Evolutionary conservation across 2,888 invertebrate species (phyloP).

Genomic region (Chrysolina haemoptera): DNA sequence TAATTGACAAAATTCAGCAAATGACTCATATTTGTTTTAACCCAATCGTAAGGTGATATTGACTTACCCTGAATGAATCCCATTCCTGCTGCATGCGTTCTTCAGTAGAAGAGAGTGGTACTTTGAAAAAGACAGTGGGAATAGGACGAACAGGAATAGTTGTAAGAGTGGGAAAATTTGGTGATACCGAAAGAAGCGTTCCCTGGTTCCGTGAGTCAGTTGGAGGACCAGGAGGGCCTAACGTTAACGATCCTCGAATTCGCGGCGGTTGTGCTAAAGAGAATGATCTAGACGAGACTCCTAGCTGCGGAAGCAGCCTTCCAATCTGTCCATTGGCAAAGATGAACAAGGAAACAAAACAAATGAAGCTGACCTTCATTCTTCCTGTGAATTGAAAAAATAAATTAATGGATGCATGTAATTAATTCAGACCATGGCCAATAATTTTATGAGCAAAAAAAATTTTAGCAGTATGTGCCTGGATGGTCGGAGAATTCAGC

Average conservation of each 20-base stretch:
- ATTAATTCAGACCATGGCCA: too few relatives aligned
- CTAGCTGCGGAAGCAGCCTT: not conserved
- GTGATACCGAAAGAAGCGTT: not conserved
- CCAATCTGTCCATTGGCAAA: not conserved
- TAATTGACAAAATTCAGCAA: too few relatives aligned
- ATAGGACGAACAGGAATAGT: not conserved
- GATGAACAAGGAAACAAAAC: not conserved
- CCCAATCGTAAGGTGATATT: not conserved
- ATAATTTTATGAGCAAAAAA: too few relatives aligned
- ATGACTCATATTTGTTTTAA: not conserved
- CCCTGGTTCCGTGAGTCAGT: not conserved
- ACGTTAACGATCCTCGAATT: not conserved
- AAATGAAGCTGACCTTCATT: conserved; percentile 22
- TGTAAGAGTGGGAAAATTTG: not conserved
- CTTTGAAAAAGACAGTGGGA: not conserved
- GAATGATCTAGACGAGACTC: not conserved
- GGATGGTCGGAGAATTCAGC: too few relatives aligned
- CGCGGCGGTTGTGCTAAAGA: not conserved
- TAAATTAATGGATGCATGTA: not conserved
- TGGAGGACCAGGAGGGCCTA: not conserved
- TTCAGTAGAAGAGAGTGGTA: not conserved
- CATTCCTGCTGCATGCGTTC: conserved; percentile 7
- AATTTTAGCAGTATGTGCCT: too few relatives aligned
- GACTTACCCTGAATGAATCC: conserved; percentile 13
- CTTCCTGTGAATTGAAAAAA: not conserved